Percentiles rank a stretch among this genome's conserved stretches.
These are phyloP conservation scores for Scaptomyza montana DNA, from an alignment of 1,140 invertebrate species.

Conservation along the genomic window DNA sequence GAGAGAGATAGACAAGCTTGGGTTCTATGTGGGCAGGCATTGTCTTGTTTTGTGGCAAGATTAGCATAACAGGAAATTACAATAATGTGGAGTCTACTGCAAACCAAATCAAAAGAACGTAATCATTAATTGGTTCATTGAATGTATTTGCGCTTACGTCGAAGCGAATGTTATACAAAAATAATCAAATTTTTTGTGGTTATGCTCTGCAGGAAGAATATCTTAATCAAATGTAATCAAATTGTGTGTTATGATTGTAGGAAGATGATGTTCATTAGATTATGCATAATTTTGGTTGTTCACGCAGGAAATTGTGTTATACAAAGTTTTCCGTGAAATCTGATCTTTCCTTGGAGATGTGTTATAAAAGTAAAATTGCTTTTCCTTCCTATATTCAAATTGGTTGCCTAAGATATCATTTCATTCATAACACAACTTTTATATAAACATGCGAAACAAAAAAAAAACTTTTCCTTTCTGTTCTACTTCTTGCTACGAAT, in stretches of 20 bases:
- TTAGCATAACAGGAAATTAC: slow-evolving; percentile 54
- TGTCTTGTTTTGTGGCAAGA: slow-evolving; percentile 13
- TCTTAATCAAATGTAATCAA: neutral
- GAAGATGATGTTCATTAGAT: neutral
- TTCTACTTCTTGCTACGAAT: neutral
- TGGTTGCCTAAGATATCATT: too few relatives aligned
- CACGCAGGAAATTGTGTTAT: neutral
- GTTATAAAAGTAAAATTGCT: neutral
- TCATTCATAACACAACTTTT: neutral
- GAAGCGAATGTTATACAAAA: neutral
- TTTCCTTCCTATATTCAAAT: too few relatives aligned
- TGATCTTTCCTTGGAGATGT: neutral
- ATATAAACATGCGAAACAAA: neutral
- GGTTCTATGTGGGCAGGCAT: slow-evolving; percentile 40
- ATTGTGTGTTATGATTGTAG: neutral
- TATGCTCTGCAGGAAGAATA: neutral
- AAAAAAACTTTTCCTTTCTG: too few relatives aligned
- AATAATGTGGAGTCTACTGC: neutral
- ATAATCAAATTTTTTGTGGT: neutral
- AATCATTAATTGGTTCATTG: neutral
- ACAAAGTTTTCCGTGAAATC: neutral
- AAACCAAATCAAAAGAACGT: slow-evolving; percentile 10
- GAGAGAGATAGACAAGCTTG: slow-evolving; percentile 1
- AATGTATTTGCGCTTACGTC: neutral
- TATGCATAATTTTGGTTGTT: neutral